Evolutionary conservation across 2,113 vertebrate genomes (phyloP).

Genomic region (Mirounga angustirostris): DNA sequence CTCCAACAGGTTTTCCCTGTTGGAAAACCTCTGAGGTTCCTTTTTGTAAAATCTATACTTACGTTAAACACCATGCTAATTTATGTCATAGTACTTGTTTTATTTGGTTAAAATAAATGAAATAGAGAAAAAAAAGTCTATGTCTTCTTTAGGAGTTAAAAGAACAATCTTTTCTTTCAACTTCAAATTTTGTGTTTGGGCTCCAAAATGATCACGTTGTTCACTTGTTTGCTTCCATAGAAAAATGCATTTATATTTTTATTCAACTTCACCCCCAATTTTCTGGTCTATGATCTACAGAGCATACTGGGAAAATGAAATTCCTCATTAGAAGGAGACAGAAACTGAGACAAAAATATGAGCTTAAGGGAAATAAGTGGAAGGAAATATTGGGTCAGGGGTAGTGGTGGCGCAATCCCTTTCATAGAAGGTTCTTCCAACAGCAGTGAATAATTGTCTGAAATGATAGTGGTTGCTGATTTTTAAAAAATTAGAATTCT

Average conservation of each 20-base stretch:
- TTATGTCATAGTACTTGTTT: conserved; percentile 40
- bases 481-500: not conserved
- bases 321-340: not conserved
- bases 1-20: not conserved
- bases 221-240: conserved; percentile 23
- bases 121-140: not conserved
- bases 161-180: not conserved
- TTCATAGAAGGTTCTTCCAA: not conserved
- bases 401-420: not conserved
- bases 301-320: conserved; percentile 10
- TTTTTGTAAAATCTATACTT: not conserved
- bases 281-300: conserved; percentile 31
- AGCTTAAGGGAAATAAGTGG: not conserved
- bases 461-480: not conserved
- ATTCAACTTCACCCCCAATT: conserved; percentile 22
- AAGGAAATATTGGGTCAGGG: not conserved
- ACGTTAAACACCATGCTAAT: not conserved
- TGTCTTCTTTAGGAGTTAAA: not conserved
- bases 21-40: not conserved
- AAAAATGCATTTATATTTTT: conserved; percentile 36
- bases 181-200: not conserved
- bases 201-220: not conserved
- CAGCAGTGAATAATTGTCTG: not conserved
- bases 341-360: not conserved
- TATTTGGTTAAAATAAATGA: not conserved